Evolutionary conservation across 2,888 invertebrate genomes (phyloP).

Genomic region (Clostera curtula): DNA sequence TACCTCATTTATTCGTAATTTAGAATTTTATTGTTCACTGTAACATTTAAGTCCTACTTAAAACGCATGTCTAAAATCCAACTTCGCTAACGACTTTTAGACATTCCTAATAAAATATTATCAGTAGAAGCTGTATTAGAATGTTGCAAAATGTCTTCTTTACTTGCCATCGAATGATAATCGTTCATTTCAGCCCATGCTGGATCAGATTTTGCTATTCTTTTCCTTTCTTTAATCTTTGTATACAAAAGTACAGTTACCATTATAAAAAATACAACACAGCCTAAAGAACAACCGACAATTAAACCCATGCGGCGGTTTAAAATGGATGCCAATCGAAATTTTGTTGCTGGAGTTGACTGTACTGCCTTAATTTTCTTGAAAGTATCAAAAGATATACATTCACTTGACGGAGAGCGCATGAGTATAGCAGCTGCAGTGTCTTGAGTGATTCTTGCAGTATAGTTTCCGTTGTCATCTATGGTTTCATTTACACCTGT

Average conservation of each 20-base stretch:
- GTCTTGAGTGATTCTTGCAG: constrained; percentile 48
- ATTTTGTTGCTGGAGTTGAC: constrained; percentile 42
- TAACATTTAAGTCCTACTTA: constrained; percentile 27
- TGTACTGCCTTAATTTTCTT: constrained; percentile 40
- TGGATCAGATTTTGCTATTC: constrained; percentile 65
- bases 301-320: constrained; percentile 64
- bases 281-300: constrained; percentile 63
- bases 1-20: constrained; percentile 24
- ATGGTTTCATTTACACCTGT: constrained; percentile 34
- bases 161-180: constrained; percentile 64
- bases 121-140: constrained; percentile 65
- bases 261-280: constrained; percentile 65
- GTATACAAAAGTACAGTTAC: constrained; percentile 61
- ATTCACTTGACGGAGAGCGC: constrained; percentile 63
- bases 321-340: constrained; percentile 45
- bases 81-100: constrained; percentile 44
- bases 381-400: constrained; percentile 58
- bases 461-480: constrained; percentile 35
- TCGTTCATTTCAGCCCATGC: constrained; percentile 67
- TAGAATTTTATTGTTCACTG: constrained; percentile 30
- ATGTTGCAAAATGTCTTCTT: constrained; percentile 61
- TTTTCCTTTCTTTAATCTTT: constrained; percentile 63
- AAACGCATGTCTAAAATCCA: constrained; percentile 14
- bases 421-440: constrained; percentile 49
- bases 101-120: constrained; percentile 66